These are phyloP conservation scores for Riparia riparia DNA, from an alignment of 2,113 vertebrate genomes.

Conservation along the genomic window DNA sequence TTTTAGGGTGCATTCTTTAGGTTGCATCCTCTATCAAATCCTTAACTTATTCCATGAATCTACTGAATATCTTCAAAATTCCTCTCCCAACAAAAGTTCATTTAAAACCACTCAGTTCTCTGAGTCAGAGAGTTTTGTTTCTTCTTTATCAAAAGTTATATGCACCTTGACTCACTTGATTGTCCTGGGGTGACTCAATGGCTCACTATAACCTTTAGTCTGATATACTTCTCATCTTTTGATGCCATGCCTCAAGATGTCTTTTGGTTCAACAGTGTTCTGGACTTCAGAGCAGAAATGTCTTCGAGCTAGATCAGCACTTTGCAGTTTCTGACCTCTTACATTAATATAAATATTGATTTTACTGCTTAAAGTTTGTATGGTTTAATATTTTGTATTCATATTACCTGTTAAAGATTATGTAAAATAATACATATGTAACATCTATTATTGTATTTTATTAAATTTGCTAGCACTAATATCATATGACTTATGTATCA, in stretches of 20 bases:
- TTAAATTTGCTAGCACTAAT: not conserved
- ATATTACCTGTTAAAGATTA: not conserved
- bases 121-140: not conserved
- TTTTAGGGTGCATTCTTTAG: not conserved
- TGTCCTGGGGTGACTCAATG: not conserved
- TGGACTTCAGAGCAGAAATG: not conserved
- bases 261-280: not conserved
- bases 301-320: not conserved
- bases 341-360: not conserved
- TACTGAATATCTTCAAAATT: not conserved
- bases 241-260: not conserved
- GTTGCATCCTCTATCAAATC: not conserved
- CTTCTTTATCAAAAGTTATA: not conserved
- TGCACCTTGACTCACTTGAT: rapidly evolving
- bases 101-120: not conserved
- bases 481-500: not conserved
- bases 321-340: not conserved
- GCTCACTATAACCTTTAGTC: not conserved
- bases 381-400: not conserved
- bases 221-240: not conserved
- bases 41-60: not conserved
- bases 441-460: not conserved
- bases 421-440: not conserved
- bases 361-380: not conserved
- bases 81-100: not conserved